Evolutionary conservation across 2,113 vertebrate genomes (phyloP), one percentile per base, ranked within the genome.

Genomic region (Neodon shergylaensis): DNA sequence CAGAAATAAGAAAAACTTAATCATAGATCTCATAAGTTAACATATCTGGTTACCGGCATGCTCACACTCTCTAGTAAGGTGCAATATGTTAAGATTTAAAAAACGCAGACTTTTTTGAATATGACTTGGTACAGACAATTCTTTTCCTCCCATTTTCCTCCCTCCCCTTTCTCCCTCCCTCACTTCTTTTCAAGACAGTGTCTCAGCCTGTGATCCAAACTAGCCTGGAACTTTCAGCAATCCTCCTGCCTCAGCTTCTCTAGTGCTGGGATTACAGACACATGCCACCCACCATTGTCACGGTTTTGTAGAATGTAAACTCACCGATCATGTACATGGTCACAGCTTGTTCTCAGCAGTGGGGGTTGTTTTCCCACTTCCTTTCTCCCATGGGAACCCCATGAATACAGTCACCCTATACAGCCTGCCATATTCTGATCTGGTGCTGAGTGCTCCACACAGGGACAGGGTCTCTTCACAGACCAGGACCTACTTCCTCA

Each of bases 241-340:
- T 66, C 61, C 28, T 66, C 61, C 82, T 85, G 61, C 42, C 82
- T 85, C 61, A 66, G 28, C 17, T 47, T 66, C 42, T 44, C 82
- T 21, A 47, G 28, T 33, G 26, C 42, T 47, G 61, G 16, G 28
- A 28, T 44, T 65, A 44, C 26, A 84, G 82, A 44, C 58, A 44
- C 11, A 26, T 28, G 73, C 10, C 21, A 74, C 39, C n/a, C 4
- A 22, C 7, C 19, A 2, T 52, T 8, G 3, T 0, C 8, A 19
- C 0, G 0, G 61, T 28, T 47, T 44, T 66, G 26, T 47, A 16
- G 42, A 33, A 21, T 24, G 33, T 12, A 7, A 68, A 33, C 16
- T 44, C 63, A 49, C 17, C 2, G 7, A 16, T 26, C 19, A 36
- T 0, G 0, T 19, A 0, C 4, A 9, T 5, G n/a, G 58, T 0